Percentiles rank a stretch among this genome's conserved stretches.
phyloP scores from a whole-genome alignment of 2,797 vertebrate genomes.

The Hydrocynus forskahlii region DNA sequence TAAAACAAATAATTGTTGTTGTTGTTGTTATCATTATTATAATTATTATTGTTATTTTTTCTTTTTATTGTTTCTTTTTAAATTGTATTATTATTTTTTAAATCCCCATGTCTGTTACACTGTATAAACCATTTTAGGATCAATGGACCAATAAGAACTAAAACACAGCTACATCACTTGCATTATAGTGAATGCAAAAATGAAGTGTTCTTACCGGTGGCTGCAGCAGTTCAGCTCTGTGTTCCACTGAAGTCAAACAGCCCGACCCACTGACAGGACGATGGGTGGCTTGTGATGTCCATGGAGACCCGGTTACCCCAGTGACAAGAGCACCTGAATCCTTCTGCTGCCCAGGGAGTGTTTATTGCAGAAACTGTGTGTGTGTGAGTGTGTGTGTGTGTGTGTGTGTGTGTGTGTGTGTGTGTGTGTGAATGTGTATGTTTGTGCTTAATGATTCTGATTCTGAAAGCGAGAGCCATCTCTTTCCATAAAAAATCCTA shows the following conservation, averaged over 20 bases:
- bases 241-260: constrained; percentile 37
- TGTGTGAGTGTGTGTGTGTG: constrained; percentile 4
- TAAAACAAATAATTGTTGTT: too few species aligned
- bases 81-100: too few species aligned
- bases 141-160: neutral
- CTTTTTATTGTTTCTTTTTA: too few species aligned
- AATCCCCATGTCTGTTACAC: too few species aligned
- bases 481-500: constrained; percentile 44
- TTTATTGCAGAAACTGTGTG: constrained; percentile 22
- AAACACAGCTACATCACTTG: neutral
- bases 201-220: constrained; percentile 29
- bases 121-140: neutral
- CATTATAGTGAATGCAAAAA: neutral
- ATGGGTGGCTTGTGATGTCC: constrained; percentile 42
- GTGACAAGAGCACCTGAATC: constrained; percentile 57
- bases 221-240: constrained; percentile 9
- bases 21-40: too few species aligned
- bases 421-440: neutral
- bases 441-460: constrained; percentile 62
- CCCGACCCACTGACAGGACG: constrained; percentile 32
- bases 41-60: too few species aligned
- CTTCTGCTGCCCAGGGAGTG: constrained; percentile 45
- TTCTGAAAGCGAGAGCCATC: constrained; percentile 32
- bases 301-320: constrained; percentile 55
- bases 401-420: neutral